phyloP scores from a whole-genome alignment of 2,888 invertebrate genomes.

The Lampropteryx suffumata region DNA sequence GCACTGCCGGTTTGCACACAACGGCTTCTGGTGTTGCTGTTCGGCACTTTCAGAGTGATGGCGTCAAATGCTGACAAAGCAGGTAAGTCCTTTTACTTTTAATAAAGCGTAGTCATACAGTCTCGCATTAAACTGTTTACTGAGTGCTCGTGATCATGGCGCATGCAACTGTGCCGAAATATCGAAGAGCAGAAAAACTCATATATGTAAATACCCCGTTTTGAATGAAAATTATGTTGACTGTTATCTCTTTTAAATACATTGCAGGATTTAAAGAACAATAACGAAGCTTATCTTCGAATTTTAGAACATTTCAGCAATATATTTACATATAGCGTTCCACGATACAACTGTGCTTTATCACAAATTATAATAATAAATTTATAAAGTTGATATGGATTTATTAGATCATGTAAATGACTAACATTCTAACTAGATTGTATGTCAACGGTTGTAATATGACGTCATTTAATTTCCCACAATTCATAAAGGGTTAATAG shows the following conservation, averaged over 20 bases:
- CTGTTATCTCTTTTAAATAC: no score
- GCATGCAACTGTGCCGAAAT: no score
- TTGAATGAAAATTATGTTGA: no score
- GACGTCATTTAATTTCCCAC: conserved; percentile 38
- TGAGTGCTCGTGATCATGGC: no score
- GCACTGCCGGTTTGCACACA: conserved; percentile 95
- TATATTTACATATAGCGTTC: conserved; percentile 16
- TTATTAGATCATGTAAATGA: conserved; percentile 4
- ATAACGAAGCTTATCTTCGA: no score
- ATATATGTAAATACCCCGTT: no score
- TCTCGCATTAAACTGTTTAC: no score
- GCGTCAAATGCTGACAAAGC: conserved; percentile 95
- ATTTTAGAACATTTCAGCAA: conserved; percentile 5
- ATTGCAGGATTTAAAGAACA: no score
- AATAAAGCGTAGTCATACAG: no score
- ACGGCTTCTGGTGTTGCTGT: conserved; percentile 95
- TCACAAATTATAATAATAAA: conserved; percentile 8
- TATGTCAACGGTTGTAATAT: conserved; percentile 25
- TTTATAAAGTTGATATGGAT: not conserved
- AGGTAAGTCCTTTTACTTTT: conserved; percentile 48
- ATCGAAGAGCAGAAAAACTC: no score
- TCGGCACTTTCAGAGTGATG: conserved; percentile 98
- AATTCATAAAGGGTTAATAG: conserved; percentile 29
- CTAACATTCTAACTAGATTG: conserved; percentile 5
- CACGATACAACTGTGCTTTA: conserved; percentile 11